phyloP scores from a whole-genome alignment of 2,888 invertebrate species.

The Microctonus brassicae region DNA sequence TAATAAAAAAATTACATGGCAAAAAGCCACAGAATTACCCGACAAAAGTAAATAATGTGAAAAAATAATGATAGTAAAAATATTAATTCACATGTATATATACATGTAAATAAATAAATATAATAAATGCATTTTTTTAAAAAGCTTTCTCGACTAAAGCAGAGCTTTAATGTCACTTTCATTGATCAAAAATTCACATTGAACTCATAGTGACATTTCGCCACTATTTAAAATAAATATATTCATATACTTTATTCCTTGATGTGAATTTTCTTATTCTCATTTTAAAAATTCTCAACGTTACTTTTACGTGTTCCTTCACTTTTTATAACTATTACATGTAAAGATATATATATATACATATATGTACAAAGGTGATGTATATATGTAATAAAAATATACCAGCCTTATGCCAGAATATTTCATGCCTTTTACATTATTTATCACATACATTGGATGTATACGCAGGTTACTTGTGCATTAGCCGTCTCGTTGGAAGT shows the following conservation, averaged over 20 bases:
- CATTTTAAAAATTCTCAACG: constrained; percentile 43
- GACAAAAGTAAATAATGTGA: not conserved
- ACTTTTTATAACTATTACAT: constrained; percentile 7
- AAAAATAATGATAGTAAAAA: too few relatives aligned
- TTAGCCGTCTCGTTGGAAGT: constrained; percentile 38
- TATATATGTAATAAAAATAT: not conserved
- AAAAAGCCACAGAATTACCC: not conserved
- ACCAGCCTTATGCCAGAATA: constrained; percentile 48
- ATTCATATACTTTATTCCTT: constrained; percentile 40
- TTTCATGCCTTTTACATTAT: constrained; percentile 56
- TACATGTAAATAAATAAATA: too few relatives aligned
- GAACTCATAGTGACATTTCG: constrained; percentile 32
- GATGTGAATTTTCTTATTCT: constrained; percentile 60
- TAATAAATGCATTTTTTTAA: not conserved
- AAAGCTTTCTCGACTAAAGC: constrained; percentile 1
- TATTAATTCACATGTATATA: too few relatives aligned
- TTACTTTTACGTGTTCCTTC: not conserved
- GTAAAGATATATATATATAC: not conserved
- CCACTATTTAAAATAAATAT: too few relatives aligned
- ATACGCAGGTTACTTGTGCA: constrained; percentile 40
- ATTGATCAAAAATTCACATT: constrained; percentile 59
- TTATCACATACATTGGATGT: constrained; percentile 48
- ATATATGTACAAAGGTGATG: not conserved
- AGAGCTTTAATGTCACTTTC: constrained; percentile 6
- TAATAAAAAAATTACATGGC: not conserved